A percentile compares a stretch with the other conserved stretches of the same genome.
These are phyloP conservation scores for Tachystola acroxantha DNA, from an alignment of 2,888 invertebrate species.

Conservation along the genomic window DNA sequence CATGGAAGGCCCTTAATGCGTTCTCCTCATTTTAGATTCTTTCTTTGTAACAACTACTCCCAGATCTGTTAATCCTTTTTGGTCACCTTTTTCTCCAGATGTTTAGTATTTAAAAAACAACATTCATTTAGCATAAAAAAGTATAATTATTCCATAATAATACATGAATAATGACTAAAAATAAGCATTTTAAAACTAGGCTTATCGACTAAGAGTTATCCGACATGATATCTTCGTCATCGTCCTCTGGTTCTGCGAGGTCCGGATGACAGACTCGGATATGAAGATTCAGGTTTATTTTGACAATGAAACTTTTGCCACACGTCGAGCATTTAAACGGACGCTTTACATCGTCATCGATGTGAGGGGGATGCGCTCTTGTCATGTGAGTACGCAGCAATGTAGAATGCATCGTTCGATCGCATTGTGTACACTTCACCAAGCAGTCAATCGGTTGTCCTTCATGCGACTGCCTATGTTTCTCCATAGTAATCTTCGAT, in stretches of 20 bases:
- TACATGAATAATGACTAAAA: constrained; percentile 6
- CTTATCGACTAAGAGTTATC: constrained; percentile 54
- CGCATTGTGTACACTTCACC: constrained; percentile 68
- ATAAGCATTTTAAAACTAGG: constrained; percentile 7
- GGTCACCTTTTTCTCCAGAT: too few species aligned
- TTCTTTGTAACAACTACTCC: too few species aligned
- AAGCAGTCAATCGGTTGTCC: constrained; percentile 67
- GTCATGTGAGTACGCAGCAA: constrained; percentile 58
- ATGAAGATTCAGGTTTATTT: constrained; percentile 67
- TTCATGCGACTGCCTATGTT: constrained; percentile 61
- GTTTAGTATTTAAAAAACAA: too few species aligned
- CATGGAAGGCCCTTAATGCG: too few species aligned
- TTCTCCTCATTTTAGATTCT: too few species aligned
- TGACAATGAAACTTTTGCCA: constrained; percentile 68
- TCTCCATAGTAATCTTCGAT: constrained; percentile 71
- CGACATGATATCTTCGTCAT: constrained; percentile 69
- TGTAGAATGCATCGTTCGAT: constrained; percentile 63
- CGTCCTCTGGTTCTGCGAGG: constrained; percentile 64
- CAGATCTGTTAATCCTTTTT: too few species aligned
- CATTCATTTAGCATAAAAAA: constrained; percentile 62
- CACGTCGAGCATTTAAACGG: constrained; percentile 68
- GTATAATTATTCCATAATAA: constrained; percentile 42
- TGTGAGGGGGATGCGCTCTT: constrained; percentile 50
- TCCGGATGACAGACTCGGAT: constrained; percentile 70
- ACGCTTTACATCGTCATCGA: constrained; percentile 65